phyloP scores from a whole-genome alignment of 1,140 invertebrate species.

The Drosophila parvula region DNA sequence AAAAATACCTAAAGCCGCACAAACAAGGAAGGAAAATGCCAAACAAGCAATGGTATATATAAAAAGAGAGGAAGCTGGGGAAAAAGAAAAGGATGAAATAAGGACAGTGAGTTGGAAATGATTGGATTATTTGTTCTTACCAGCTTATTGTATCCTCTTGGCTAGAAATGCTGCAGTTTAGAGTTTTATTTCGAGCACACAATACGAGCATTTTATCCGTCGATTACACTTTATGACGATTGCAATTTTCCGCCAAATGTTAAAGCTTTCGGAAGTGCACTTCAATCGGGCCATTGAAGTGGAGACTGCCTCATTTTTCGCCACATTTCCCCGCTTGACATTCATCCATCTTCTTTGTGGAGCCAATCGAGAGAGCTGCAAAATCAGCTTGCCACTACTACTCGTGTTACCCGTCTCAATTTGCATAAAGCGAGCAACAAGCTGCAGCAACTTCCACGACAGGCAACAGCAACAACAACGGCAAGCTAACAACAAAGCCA shows the following conservation, averaged over 20 bases:
- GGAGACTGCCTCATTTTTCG: conserved; percentile 1
- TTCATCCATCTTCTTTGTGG: conserved; percentile 4
- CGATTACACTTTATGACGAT: conserved; percentile 1
- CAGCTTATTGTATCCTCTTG: conserved; percentile 21
- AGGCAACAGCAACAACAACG: conserved; percentile 11
- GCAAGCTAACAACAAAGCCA: conserved; percentile 38
- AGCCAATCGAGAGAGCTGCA: conserved; percentile 23
- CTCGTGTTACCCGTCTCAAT: conserved; percentile 42
- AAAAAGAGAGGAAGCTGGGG: not conserved
- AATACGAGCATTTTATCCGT: conserved; percentile 10
- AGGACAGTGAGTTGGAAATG: conserved; percentile 42
- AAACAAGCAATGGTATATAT: conserved; percentile 1
- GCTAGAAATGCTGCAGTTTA: not conserved
- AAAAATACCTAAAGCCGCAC: conserved; percentile 7
- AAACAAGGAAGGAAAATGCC: conserved; percentile 12
- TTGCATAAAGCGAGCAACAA: conserved; percentile 65
- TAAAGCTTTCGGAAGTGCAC: not conserved
- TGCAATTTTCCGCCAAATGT: conserved; percentile 13
- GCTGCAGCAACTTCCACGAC: conserved; percentile 40
- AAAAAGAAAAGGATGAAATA: not conserved
- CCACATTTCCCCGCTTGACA: conserved; percentile 15
- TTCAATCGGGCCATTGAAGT: not conserved
- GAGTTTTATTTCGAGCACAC: conserved; percentile 2
- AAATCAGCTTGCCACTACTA: conserved; percentile 27
- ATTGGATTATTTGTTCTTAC: conserved; percentile 36